Evolutionary conservation across 2,797 vertebrate species (phyloP).

Genomic region (Poecilia gillii): DNA sequence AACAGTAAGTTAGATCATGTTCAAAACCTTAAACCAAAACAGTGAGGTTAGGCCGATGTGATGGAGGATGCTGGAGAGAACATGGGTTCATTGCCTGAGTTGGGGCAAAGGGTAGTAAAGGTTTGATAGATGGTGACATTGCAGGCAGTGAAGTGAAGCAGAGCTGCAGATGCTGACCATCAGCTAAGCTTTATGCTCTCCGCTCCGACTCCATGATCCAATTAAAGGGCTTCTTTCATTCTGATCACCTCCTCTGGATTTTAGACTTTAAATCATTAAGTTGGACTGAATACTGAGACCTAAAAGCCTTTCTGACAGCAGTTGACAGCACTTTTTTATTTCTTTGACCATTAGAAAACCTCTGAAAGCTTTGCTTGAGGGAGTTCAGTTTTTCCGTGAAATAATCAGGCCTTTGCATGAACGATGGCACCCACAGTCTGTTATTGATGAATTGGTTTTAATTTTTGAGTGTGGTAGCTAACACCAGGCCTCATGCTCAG

Average conservation of each 20-base stretch:
- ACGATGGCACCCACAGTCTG: not conserved
- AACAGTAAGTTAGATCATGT: not conserved
- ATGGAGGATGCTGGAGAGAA: not conserved
- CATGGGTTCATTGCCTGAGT: constrained; percentile 49
- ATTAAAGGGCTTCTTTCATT: not conserved
- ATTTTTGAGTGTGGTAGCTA: constrained; percentile 13
- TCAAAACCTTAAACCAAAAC: not conserved
- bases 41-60: not conserved
- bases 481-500: not conserved
- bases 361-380: not conserved
- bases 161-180: constrained; percentile 35
- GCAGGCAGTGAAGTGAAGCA: constrained; percentile 43
- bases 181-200: constrained; percentile 24
- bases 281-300: not conserved
- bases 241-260: not conserved
- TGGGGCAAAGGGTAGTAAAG: constrained; percentile 29
- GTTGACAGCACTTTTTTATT: not conserved
- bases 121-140: constrained; percentile 70
- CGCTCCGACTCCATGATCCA: constrained; percentile 29
- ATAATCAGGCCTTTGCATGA: not conserved
- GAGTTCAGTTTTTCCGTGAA: not conserved
- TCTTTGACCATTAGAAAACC: not conserved
- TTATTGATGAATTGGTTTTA: constrained; percentile 18
- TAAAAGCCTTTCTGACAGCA: not conserved
- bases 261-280: not conserved